A percentile compares a stretch with the other conserved stretches of the same genome.
Conservation (phyloP, 2,888 invertebrate genomes). For the Bruchidius siliquastri region DNA sequence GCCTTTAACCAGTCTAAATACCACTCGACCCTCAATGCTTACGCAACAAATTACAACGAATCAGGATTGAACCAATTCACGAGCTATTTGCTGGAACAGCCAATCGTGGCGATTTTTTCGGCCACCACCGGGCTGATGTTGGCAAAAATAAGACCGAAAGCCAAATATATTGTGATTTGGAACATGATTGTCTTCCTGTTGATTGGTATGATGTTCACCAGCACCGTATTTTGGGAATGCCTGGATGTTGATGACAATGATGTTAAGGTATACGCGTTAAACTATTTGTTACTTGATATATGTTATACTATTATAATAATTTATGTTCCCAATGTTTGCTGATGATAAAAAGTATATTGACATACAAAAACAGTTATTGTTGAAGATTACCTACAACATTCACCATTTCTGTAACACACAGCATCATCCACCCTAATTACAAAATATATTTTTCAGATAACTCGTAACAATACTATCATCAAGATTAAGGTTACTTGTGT, state of each 20-base stretch:
- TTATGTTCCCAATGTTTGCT: too few relatives aligned
- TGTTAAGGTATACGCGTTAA: neutral
- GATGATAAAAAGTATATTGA: too few relatives aligned
- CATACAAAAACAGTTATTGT: too few relatives aligned
- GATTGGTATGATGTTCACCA: slow-evolving; percentile 48
- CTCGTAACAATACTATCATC: slow-evolving; percentile 34
- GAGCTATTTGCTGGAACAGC: slow-evolving; percentile 53
- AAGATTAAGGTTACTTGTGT: neutral
- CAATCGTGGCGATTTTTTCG: slow-evolving; percentile 52
- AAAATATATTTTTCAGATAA: slow-evolving; percentile 42
- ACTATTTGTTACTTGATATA: too few relatives aligned
- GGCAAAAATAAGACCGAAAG: slow-evolving; percentile 50
- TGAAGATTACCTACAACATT: too few relatives aligned
- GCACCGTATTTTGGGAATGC: slow-evolving; percentile 37
- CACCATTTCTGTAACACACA: too few relatives aligned
- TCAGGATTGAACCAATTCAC: slow-evolving; percentile 53
- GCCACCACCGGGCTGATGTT: slow-evolving; percentile 54
- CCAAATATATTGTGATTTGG: slow-evolving; percentile 50
- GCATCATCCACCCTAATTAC: neutral
- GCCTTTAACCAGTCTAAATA: slow-evolving; percentile 57
- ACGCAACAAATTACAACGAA: slow-evolving; percentile 51
- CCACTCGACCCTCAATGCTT: slow-evolving; percentile 50
- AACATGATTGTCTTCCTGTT: slow-evolving; percentile 48
- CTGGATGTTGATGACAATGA: neutral
- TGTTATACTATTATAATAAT: too few relatives aligned